Base-by-base conservation (phyloP, 2,797 vertebrate species). In the Poecilia gillii region DNA sequence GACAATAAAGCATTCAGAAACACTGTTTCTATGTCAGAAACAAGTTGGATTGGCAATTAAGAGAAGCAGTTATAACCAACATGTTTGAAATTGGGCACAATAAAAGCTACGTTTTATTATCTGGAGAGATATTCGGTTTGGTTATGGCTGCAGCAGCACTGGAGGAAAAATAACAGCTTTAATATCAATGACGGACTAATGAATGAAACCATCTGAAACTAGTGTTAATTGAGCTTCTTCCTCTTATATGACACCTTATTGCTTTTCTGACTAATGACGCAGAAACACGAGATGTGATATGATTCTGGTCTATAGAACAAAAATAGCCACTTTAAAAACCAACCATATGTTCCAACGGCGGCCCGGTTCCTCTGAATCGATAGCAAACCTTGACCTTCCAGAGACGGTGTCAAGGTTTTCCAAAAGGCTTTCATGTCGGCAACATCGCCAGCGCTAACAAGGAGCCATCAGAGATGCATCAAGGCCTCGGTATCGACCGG, bases 381-480 rank as follows among this genome's bases (percentile, higher is more conserved):
- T 93, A 45, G 66, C 83, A 86, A 71, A 87, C 86, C 74, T 78
- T 86, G 91, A 92, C 91, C 88, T 88, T 81, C 74, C 81, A 75
- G 80, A 47, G 73, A 53, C 20, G 70, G 41, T 72, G 87, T 82
- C 82, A 31, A 23, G 78, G 82, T 81, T 84, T 88, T 85, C 84
- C 80, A 81, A 70, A 79, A 72, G 81, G 80, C 84, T 86, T 81
- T 87, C 73, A 57, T 83, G 80, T 88, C 88, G 33, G 83, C 91
- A 88, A 85, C 12, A 83, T 87, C 87, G 82, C 85, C 85, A 25
- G 73, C 78, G 82, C 76, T 82, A 85, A 86, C 82, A 73, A 62
- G 76, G 72, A 71, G 68, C 72, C 80, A 87, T 87, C 87, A 81
- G 41, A 72, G 79, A 83, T 64, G 25, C 87, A 87, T 88, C 74